Conservation (phyloP, 2,888 invertebrate species). For the Endomychus coccineus region DNA sequence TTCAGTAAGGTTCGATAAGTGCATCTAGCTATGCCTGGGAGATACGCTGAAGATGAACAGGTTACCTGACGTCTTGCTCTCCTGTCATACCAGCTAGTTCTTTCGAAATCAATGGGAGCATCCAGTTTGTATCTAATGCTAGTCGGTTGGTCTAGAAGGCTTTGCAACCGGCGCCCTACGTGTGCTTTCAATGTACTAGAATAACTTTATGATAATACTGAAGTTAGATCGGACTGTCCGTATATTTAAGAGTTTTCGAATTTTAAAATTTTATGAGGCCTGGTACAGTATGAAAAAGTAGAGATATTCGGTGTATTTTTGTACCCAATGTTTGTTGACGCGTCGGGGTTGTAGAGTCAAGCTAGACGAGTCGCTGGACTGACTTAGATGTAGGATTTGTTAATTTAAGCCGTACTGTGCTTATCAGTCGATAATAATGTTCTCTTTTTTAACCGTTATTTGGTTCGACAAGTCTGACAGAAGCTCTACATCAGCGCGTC, state of each 20-base stretch:
- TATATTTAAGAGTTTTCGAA: slow-evolving; percentile 46
- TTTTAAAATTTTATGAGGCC: slow-evolving; percentile 46
- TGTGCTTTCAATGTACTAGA: slow-evolving; percentile 46
- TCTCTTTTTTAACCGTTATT: slow-evolving; percentile 27
- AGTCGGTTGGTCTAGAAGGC: too few relatives aligned
- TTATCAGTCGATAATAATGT: slow-evolving; percentile 30
- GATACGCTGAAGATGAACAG: too few relatives aligned
- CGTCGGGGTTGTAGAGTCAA: slow-evolving; percentile 34
- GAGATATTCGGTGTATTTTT: slow-evolving; percentile 46
- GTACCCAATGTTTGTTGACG: slow-evolving; percentile 43
- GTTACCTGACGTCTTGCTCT: too few relatives aligned
- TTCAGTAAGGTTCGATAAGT: too few relatives aligned
- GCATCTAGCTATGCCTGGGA: too few relatives aligned
- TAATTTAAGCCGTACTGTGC: slow-evolving; percentile 29
- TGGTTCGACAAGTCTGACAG: slow-evolving; percentile 27
- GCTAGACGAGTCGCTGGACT: slow-evolving; percentile 37
- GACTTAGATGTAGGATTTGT: slow-evolving; percentile 40
- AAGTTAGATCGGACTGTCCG: slow-evolving; percentile 46
- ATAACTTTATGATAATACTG: slow-evolving; percentile 38
- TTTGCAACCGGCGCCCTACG: too few relatives aligned
- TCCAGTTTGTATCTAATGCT: too few relatives aligned
- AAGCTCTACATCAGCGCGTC: slow-evolving; percentile 27
- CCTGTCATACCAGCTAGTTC: too few relatives aligned
- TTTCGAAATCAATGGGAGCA: too few relatives aligned
- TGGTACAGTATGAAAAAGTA: slow-evolving; percentile 43